Evolutionary conservation across 2,888 invertebrate species (phyloP), one percentile per base, ranked within the genome.

Genomic region (Pocota personata): DNA sequence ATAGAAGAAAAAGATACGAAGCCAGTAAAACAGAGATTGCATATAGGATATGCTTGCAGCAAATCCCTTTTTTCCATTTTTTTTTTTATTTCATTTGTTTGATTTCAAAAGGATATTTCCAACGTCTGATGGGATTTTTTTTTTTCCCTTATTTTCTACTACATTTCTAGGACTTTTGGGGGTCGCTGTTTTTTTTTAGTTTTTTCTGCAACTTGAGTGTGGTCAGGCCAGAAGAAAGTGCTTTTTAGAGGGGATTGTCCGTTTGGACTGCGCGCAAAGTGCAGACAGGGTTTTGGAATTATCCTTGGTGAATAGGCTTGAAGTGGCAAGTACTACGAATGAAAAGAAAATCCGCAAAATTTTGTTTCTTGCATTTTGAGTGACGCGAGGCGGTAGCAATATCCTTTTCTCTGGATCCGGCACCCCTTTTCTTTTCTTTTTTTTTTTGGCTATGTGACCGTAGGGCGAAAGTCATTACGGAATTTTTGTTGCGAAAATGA

Each of bases 221-320:
- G 75, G 84, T 75, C 66, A 72, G 67, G 72, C 72, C 35, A 19
- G 43, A 72, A 57, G 43, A 48, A 79, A 64, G 64, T 80, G 71
- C 75, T 21, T 80, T 77, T 27, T 48, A 6, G 32, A 32, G 64
- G 6, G 64, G 64, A 46, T 24, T 48, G 60, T 60, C 40, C 69
- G 21, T 69, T 55, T 21, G 40, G 32, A 58, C 67, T 73, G 79
- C 84, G 75, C 57, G 62, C 84, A 79, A 75, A 76, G 80, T 80
- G 71, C 84, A 86, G 86, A 86, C 86, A 86, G 76, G 82, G 76
- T 72, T 86, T 83, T 82, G 82, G 76, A 86, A 72, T 86, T 86
- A 86, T 82, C 66, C 62, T 75, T 77, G 80, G 76, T 86, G 86
- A 86, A 82, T 86, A 86, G 86, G 86, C 86, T 82, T 86, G 76